These are phyloP conservation scores for Laothoe populi DNA, from an alignment of 2,888 invertebrate genomes.

Conservation along the genomic window DNA sequence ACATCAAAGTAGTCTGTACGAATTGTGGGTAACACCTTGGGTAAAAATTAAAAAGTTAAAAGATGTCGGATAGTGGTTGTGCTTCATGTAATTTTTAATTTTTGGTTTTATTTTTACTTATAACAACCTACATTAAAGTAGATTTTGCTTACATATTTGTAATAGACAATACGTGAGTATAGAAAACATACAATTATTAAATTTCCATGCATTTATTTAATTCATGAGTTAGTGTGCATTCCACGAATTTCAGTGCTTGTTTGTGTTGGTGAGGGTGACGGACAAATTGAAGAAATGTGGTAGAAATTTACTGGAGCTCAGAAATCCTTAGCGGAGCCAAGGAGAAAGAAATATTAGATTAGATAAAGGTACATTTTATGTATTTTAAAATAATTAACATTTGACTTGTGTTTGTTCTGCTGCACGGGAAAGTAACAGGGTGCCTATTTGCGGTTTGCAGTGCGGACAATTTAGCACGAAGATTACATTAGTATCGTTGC, in stretches of 20 bases:
- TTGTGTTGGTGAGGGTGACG: constrained; percentile 76
- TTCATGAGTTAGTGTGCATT: constrained; percentile 60
- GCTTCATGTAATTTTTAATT: constrained; percentile 60
- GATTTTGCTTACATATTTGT: constrained; percentile 39
- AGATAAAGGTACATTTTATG: constrained; percentile 55
- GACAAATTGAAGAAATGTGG: constrained; percentile 73
- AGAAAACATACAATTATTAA: constrained; percentile 27
- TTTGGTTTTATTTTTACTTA: constrained; percentile 38
- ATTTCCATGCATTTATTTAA: constrained; percentile 38
- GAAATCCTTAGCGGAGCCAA: constrained; percentile 44
- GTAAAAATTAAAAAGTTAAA: constrained; percentile 42
- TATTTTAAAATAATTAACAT: constrained; percentile 33
- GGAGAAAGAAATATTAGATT: constrained; percentile 45
- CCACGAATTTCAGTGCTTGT: constrained; percentile 68
- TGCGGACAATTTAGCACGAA: constrained; percentile 61
- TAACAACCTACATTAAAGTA: constrained; percentile 40
- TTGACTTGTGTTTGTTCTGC: constrained; percentile 37
- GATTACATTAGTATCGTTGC: constrained; percentile 54
- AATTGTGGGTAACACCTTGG: neutral
- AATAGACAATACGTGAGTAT: constrained; percentile 43
- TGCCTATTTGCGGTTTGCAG: constrained; percentile 73
- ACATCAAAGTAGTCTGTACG: neutral
- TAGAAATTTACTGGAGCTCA: constrained; percentile 61
- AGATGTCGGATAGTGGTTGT: constrained; percentile 75
- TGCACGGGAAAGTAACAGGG: constrained; percentile 63